Base-by-base conservation (phyloP, 1,140 invertebrate genomes). In the Dryas iulia region DNA sequence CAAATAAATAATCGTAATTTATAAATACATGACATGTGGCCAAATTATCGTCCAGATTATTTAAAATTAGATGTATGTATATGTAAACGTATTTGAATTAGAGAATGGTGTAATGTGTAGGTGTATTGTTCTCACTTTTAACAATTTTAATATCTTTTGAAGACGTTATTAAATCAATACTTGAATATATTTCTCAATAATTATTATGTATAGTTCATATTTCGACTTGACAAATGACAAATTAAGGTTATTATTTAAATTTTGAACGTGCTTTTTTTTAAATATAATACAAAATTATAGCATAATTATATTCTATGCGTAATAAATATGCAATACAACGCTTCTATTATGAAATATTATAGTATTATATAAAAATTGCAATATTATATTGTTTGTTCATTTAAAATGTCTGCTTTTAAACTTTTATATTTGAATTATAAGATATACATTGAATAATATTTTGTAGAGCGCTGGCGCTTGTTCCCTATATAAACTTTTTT, bases 41-140 rank as follows among this genome's bases (percentile, higher is more conserved):
- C 88, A 90, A 90, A 90, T 88, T 87, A 82, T 87, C 86, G 88
- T 90, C 88, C 88, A 90, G 78, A 81, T 70, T 74, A 68, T 81
- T n/a, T n/a, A 78, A 81, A 74, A 35, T 73, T 78, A 74, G 69
- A 71, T 82, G 11, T 69, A 74, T 74, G 56, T 71, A 57, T 72
- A 33, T 65, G 58, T 67, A 63, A 68, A 47, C 39, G 69, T 69
- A 28, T 74, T 58, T 59, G 56, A 28, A 28, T 64, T 58, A 39
- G 56, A 61, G 10, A 54, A 28, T 21, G 14, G n/a, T 31, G 28
- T 59, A 59, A 23, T 23, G 14, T 28, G 26, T 28, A 28, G 39
- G 39, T 21, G 39, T 47, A 21, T 47, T 47, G 39, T 47, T 47
- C 39, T 47, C 39, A 47, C 39, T 47, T 47, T 21, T 47, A 18